Evolutionary conservation across 2,888 invertebrate species (phyloP).

Genomic region (Apodemia zela): DNA sequence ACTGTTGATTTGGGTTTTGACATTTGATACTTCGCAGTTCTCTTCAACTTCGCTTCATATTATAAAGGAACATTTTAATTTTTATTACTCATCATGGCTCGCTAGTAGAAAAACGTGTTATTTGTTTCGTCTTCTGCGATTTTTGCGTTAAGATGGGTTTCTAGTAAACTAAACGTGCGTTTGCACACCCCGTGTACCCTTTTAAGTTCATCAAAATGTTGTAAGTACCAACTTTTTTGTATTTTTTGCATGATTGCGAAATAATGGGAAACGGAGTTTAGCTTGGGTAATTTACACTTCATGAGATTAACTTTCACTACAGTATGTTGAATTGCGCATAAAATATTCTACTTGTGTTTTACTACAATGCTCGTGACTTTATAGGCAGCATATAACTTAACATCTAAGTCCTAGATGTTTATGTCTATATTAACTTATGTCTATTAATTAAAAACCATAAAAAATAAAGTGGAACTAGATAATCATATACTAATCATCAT

Average conservation of each 20-base stretch:
- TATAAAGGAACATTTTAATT: too few relatives aligned
- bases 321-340: background rate
- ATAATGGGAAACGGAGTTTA: constrained; percentile 9
- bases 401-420: too few relatives aligned
- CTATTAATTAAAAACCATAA: too few relatives aligned
- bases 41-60: too few relatives aligned
- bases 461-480: too few relatives aligned
- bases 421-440: too few relatives aligned
- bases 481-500: too few relatives aligned
- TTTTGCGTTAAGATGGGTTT: constrained; percentile 86
- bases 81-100: constrained; percentile 72
- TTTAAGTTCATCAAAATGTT: constrained; percentile 81
- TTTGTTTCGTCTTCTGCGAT: constrained; percentile 71
- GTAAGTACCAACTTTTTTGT: constrained; percentile 76
- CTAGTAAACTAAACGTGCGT: constrained; percentile 81
- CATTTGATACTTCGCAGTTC: too few relatives aligned
- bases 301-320: constrained; percentile 7
- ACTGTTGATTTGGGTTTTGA: too few relatives aligned
- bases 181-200: constrained; percentile 88
- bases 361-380: background rate
- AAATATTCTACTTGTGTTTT: background rate
- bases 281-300: constrained; percentile 9
- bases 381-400: too few relatives aligned
- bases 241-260: background rate
- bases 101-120: constrained; percentile 59